Conservation (phyloP, 2,888 invertebrate species). For the Sarcophaga rosellei region DNA sequence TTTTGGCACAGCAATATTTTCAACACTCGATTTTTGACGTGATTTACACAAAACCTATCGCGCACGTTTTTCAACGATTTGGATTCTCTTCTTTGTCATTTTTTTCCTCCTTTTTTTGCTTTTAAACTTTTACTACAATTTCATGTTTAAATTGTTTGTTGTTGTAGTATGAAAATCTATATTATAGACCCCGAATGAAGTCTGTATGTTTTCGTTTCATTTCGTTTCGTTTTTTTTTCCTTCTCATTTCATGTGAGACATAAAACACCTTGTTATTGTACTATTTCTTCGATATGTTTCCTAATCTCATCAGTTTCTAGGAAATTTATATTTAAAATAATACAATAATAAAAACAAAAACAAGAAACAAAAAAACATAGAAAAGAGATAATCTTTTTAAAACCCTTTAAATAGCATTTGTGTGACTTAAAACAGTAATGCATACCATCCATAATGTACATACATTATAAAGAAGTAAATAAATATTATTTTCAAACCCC, state of each 20-base stretch:
- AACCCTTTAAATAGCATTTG: conserved; percentile 28
- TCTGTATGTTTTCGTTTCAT: conserved; percentile 26
- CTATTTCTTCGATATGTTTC: conserved; percentile 34
- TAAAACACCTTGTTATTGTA: conserved; percentile 60
- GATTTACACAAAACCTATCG: conserved; percentile 78
- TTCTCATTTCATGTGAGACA: conserved; percentile 59
- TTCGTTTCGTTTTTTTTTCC: neutral
- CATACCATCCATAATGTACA: no score
- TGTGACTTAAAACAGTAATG: conserved; percentile 16
- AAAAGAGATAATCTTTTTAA: conserved; percentile 51
- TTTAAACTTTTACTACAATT: conserved; percentile 60
- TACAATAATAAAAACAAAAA: neutral
- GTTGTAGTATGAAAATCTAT: conserved; percentile 52
- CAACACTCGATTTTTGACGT: conserved; percentile 74
- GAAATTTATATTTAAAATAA: conserved; percentile 43
- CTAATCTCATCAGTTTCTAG: conserved; percentile 60
- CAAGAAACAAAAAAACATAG: neutral
- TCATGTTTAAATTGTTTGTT: conserved; percentile 57
- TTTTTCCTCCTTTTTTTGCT: conserved; percentile 27
- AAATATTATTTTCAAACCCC: no score
- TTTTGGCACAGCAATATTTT: conserved; percentile 59
- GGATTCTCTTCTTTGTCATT: conserved; percentile 70
- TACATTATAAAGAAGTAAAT: no score
- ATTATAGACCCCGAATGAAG: conserved; percentile 48
- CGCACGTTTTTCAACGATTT: conserved; percentile 76